Evolutionary conservation across 2,888 invertebrate species (phyloP), one percentile per base, ranked within the genome.

Genomic region (Oscheius sp.): DNA sequence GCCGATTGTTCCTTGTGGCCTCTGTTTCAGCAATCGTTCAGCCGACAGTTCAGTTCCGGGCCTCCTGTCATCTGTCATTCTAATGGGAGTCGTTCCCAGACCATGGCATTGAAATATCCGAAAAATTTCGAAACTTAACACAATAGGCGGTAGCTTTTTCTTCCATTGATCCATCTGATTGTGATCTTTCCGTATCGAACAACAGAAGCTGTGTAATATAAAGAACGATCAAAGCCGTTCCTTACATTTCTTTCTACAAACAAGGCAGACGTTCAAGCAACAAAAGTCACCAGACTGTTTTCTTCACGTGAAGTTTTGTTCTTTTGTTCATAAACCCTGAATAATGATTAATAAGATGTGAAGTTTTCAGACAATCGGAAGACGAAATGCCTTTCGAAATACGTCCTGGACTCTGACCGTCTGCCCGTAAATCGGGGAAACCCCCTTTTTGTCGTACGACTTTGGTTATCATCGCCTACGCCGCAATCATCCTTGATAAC

Each of bases 401-500:
- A n/a, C 30, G 12, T 20, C 12, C 9, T n/a, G 33, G 54, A 59
- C 44, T 59, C 26, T 44, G 59, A 20, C 59, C 59, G 44, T 41
- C 59, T 44, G 59, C 41, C 28, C 59, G 5, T 26, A 28, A 44
- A 4, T 59, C 59, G 59, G 59, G 59, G 59, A 59, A 44, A 28
- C 59, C 59, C 59, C 59, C 28, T 26, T 33, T 14, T 30, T 32
- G 54, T 54, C 54, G 54, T 30, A n/a, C 41, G 59, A 44, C 24
- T 24, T 14, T 30, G 30, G 59, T 59, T 59, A 59, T 59, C 59
- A 30, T 59, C 44, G 59, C 59, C 44, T 59, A 41, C 59, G 44
- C 59, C 59, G 44, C 59, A 24, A 30, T 28, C 59, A 44, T 38
- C 44, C 44, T 24, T 59, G 59, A 59, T 59, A 59, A 59, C 41